Conservation (phyloP, 2,113 vertebrate species). For the Pituophis catenifer region DNA sequence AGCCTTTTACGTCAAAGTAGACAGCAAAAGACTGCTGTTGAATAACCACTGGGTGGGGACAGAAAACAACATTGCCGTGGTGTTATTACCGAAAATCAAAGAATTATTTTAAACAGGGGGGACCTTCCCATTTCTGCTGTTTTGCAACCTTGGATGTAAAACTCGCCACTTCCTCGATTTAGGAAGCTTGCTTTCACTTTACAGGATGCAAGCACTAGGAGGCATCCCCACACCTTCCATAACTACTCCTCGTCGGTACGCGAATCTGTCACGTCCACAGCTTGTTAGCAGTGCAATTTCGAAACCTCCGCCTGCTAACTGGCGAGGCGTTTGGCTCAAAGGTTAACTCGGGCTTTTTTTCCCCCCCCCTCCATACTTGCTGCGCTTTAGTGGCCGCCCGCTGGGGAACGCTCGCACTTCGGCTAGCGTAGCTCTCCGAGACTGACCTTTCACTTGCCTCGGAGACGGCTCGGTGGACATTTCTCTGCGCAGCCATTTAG, state of each 20-base stretch:
- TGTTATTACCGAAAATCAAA: not conserved
- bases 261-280: constrained; percentile 8
- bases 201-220: constrained; percentile 1
- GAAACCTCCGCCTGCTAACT: not conserved
- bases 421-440: not conserved
- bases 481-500: too few species aligned
- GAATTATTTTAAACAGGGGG: not conserved
- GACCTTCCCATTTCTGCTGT: not conserved
- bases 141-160: not conserved
- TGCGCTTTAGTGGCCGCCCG: not conserved
- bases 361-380: not conserved
- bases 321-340: not conserved
- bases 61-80: not conserved
- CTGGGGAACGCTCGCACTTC: not conserved
- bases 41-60: not conserved
- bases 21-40: not conserved
- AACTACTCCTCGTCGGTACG: not conserved
- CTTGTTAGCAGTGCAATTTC: not conserved
- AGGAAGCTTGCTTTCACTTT: too few species aligned
- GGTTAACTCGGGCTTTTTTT: not conserved
- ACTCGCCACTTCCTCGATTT: too few species aligned
- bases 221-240: not conserved
- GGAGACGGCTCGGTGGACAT: not conserved
- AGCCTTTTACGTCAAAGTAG: not conserved
- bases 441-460: not conserved